phyloP scores from a whole-genome alignment of 2,113 vertebrate species.

The Alligator sinensis region DNA sequence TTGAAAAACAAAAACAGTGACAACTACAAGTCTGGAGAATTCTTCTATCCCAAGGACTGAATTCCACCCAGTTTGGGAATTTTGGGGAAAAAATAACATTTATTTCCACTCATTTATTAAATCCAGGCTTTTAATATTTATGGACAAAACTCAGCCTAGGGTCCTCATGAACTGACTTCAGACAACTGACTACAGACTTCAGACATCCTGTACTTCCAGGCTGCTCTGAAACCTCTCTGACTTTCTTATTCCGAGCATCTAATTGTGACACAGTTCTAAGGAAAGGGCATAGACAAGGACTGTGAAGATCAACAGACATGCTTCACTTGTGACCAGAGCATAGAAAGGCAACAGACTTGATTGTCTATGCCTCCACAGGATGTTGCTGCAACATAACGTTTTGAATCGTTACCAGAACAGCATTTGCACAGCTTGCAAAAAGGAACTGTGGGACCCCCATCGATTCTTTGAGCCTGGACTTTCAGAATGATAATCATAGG shows the following conservation, averaged over 20 bases:
- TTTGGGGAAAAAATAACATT: not conserved
- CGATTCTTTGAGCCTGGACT: not conserved
- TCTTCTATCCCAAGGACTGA: not conserved
- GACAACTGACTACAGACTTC: not conserved
- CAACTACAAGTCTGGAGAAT: not conserved
- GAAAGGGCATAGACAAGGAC: not conserved
- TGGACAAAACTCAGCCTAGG: not conserved
- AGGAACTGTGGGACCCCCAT: not conserved
- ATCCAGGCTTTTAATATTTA: not conserved
- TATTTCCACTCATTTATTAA: not conserved
- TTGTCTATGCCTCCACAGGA: not conserved
- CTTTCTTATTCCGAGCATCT: not conserved
- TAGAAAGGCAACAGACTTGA: not conserved
- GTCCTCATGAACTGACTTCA: not conserved
- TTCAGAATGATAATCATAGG: not conserved
- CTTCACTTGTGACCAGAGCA: not conserved
- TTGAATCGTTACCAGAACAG: not conserved
- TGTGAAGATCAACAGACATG: fast-evolving
- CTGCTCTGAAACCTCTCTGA: not conserved
- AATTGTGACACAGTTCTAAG: fast-evolving
- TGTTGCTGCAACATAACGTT: not conserved
- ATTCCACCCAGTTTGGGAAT: not conserved
- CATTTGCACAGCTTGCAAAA: not conserved
- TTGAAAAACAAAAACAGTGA: not conserved
- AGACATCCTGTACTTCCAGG: not conserved